Evolutionary conservation across 2,113 vertebrate species (phyloP).

Genomic region (Corythaixoides concolor): DNA sequence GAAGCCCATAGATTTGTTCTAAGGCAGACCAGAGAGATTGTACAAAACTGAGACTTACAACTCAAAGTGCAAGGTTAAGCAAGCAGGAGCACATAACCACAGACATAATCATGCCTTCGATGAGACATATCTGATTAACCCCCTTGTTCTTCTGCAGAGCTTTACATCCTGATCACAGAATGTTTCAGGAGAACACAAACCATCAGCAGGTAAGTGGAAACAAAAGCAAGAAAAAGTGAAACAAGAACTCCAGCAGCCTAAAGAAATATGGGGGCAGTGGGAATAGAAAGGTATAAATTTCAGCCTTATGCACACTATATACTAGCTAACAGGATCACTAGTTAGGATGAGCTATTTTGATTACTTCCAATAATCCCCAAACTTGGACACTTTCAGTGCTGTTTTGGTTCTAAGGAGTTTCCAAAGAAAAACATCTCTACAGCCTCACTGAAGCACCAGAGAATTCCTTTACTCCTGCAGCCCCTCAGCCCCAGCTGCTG

Average conservation of each 20-base stretch:
- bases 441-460: not conserved
- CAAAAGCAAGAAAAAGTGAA: not conserved
- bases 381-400: not conserved
- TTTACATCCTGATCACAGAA: not conserved
- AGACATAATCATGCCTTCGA: not conserved
- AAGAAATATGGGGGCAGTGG: fast-evolving
- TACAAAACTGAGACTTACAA: not conserved
- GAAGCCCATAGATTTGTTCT: not conserved
- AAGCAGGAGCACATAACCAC: not conserved
- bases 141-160: not conserved
- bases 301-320: not conserved
- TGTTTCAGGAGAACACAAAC: not conserved
- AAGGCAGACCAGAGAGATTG: not conserved
- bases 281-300: not conserved
- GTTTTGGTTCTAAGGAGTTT: not conserved
- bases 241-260: not conserved
- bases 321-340: not conserved
- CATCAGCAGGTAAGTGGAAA: not conserved
- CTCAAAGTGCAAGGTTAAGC: not conserved
- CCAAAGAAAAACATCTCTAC: not conserved
- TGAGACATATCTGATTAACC: not conserved
- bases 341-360: not conserved
- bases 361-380: not conserved
- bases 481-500: not conserved
- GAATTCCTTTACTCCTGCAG: not conserved